Evolutionary conservation across 2,797 vertebrate species (phyloP).

Genomic region (Semaprochilodus insignis): DNA sequence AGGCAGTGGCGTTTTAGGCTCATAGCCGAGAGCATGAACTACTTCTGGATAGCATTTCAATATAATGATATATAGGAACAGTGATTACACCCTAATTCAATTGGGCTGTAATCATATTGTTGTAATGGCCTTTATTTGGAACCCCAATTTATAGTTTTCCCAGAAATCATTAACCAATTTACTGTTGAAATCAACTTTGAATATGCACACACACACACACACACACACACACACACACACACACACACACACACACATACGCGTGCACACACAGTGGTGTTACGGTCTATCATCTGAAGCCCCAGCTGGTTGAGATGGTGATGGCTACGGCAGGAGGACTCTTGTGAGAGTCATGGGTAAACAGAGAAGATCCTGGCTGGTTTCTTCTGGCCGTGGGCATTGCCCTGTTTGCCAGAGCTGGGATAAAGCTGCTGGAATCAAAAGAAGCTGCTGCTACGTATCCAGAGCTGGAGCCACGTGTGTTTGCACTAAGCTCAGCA

Average conservation of each 20-base stretch:
- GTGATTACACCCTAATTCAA: conserved; percentile 83
- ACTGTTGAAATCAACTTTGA: conserved; percentile 81
- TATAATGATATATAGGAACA: conserved; percentile 83
- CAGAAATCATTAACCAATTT: conserved; percentile 84
- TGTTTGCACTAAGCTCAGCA: conserved; percentile 59
- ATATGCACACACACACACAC: conserved; percentile 67
- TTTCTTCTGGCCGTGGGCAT: conserved; percentile 73
- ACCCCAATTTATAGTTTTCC: conserved; percentile 83
- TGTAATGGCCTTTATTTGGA: conserved; percentile 85
- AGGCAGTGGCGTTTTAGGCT: conserved; percentile 78
- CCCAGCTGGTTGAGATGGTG: conserved; percentile 83
- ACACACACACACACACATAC: conserved; percentile 57
- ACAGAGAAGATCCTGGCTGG: conserved; percentile 81
- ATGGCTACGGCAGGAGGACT: conserved; percentile 80
- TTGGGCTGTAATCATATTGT: conserved; percentile 82
- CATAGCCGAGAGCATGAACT: conserved; percentile 74
- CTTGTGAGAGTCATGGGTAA: conserved; percentile 76
- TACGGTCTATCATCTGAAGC: conserved; percentile 77
- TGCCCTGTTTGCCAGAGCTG: conserved; percentile 66
- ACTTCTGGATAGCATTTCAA: conserved; percentile 81
- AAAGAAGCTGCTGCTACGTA: conserved; percentile 55
- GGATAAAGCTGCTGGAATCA: conserved; percentile 63
- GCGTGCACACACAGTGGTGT: conserved; percentile 70
- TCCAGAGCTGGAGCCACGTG: conserved; percentile 60
- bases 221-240: conserved; percentile 65